These are phyloP conservation scores for Gallinago media DNA, from an alignment of 2,113 vertebrate species.

Conservation along the genomic window DNA sequence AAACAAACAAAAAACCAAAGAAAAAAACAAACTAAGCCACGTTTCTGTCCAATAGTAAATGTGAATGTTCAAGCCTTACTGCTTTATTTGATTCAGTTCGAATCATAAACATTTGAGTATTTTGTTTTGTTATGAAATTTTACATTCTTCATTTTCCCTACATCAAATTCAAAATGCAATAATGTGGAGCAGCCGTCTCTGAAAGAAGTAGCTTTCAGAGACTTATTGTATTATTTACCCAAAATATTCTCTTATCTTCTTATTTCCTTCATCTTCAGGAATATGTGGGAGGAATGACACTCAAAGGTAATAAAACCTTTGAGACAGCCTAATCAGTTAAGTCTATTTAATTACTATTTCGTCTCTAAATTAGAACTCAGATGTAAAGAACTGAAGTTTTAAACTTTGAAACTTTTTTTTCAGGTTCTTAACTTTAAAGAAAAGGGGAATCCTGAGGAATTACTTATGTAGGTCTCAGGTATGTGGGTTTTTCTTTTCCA, in stretches of 20 bases:
- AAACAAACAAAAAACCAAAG: too few species aligned
- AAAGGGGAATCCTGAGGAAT: conserved; percentile 68
- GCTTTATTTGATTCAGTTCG: neutral
- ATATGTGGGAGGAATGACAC: conserved; percentile 44
- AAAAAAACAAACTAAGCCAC: neutral
- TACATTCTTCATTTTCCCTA: neutral
- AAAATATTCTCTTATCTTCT: neutral
- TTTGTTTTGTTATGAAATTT: neutral
- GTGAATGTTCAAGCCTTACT: neutral
- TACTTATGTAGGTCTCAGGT: conserved; percentile 73
- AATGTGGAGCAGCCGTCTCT: neutral
- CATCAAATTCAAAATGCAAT: neutral
- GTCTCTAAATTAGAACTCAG: conserved; percentile 5
- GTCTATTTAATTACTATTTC: conserved; percentile 50
- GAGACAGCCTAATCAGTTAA: conserved; percentile 57
- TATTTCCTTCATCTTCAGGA: conserved; percentile 51
- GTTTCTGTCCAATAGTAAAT: neutral
- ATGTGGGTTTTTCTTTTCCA: conserved; percentile 71
- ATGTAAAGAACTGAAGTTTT: conserved; percentile 24
- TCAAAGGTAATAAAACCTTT: conserved; percentile 55
- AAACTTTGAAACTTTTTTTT: conserved; percentile 67
- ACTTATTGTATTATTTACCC: neutral
- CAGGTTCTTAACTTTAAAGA: conserved; percentile 73
- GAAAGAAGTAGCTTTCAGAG: neutral
- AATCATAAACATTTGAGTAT: neutral